Conservation (phyloP, 2,797 vertebrate genomes). For the Acanthopagrus latus region DNA sequence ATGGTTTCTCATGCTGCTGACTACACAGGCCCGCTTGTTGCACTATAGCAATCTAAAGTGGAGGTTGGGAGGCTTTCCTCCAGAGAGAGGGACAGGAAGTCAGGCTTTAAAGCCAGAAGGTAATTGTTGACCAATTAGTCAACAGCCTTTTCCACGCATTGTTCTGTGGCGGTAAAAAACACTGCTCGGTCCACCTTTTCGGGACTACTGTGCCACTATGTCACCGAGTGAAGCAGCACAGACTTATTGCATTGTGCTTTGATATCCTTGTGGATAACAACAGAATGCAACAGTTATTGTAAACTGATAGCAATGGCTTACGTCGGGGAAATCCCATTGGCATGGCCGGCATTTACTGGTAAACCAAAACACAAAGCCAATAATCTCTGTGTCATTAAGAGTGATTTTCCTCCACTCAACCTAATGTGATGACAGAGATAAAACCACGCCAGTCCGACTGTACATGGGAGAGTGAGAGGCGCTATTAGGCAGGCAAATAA, state of each 20-base stretch:
- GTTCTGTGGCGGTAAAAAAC: constrained; percentile 27
- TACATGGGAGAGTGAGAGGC: constrained; percentile 64
- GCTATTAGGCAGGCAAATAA: constrained; percentile 54
- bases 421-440: constrained; percentile 86
- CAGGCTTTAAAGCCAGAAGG: constrained; percentile 33
- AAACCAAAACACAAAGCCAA: constrained; percentile 86
- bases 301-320: constrained; percentile 83
- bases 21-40: not conserved
- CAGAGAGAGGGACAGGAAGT: constrained; percentile 32
- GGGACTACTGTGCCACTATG: constrained; percentile 11
- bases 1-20: not conserved
- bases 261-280: constrained; percentile 73
- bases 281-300: constrained; percentile 83
- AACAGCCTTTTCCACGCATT: constrained; percentile 26
- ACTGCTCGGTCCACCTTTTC: not conserved
- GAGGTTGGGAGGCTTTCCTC: constrained; percentile 5
- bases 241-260: constrained; percentile 58
- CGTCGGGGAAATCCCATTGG: constrained; percentile 81
- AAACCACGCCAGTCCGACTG: constrained; percentile 75
- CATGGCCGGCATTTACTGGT: constrained; percentile 81
- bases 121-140: constrained; percentile 43
- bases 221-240: constrained; percentile 40
- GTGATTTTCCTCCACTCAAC: constrained; percentile 81
- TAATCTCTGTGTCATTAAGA: constrained; percentile 85
- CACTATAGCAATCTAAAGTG: constrained; percentile 6